Conservation (phyloP, 1,140 invertebrate species). For the Diabrotica virgifera region DNA sequence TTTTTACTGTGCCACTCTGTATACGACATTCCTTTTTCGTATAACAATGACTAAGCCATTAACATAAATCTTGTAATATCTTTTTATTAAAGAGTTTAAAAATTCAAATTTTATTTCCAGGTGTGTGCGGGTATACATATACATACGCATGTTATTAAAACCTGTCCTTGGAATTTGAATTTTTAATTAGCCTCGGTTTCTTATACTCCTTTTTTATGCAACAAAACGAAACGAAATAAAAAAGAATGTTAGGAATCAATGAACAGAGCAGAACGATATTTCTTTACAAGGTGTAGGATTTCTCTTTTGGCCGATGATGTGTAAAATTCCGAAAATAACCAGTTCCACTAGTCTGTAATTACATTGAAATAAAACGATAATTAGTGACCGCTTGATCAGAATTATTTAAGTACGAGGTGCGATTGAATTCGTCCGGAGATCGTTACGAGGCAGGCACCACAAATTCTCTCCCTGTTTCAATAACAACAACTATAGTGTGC, state of each 20-base stretch:
- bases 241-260: background rate
- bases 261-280: background rate
- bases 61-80: no score
- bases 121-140: background rate
- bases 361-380: no score
- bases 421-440: no score
- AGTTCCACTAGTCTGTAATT: no score
- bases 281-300: slow-evolving; percentile 1
- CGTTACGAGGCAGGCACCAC: no score
- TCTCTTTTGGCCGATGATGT: background rate
- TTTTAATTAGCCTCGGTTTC: background rate
- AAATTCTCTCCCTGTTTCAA: no score
- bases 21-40: no score
- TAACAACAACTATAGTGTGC: no score
- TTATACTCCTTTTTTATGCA: background rate
- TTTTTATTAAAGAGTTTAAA: background rate
- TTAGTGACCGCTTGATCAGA: no score
- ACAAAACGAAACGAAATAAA: background rate
- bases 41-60: no score
- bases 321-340: background rate
- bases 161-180: background rate
- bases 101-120: slow-evolving; percentile 1
- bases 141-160: background rate
- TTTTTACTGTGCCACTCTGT: no score
- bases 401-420: no score